Base-by-base conservation (phyloP, 2,888 invertebrate species). In the Hypomecis punctinalis region DNA sequence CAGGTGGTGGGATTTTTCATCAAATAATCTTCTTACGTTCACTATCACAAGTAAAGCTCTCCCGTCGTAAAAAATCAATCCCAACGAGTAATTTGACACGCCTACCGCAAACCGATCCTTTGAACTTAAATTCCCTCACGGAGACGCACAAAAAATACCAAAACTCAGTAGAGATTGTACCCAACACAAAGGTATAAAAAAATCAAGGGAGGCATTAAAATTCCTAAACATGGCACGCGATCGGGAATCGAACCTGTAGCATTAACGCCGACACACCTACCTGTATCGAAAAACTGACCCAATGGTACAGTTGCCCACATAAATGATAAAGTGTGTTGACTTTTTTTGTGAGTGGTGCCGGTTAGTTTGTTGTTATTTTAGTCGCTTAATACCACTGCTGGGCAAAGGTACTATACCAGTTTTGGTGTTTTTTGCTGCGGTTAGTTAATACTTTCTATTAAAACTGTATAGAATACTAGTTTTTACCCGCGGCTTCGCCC, bases 201-300 rank as follows among this genome's bases (percentile, higher is more conserved):
- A 78, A 47, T 39, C 72, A 77, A 80, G 76, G 69, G 72, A 64
- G 62, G 77, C 71, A 83, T 82, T 80, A 84, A 84, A 82, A 85
- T 83, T 81, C 82, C 82, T 76, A 82, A 86, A 82, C 81, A 76
- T 72, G 79, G 89, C 91, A 90, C 91, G 89, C 87, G 90, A 88
- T 86, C 84, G 74, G 80, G 84, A 84, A 83, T 83, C 84, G 81
- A 89, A 87, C 87, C 86, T 81, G 84, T 67, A 76, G 83, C 83
- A 90, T 90, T 90, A 71, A 54, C 62, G 66, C 84, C 74, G 82
- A 78, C 83, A 85, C 89, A 81, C 89, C 88, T 83, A 86, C 85
- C 82, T 82, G 81, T 75, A 75, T 73, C 70, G 72, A 78, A 84
- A 87, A 89, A 83, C 67, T 74, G 68, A 75, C 75, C 73, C 63